phyloP scores from a whole-genome alignment of 2,888 invertebrate species.

The Prosapia bicincta region DNA sequence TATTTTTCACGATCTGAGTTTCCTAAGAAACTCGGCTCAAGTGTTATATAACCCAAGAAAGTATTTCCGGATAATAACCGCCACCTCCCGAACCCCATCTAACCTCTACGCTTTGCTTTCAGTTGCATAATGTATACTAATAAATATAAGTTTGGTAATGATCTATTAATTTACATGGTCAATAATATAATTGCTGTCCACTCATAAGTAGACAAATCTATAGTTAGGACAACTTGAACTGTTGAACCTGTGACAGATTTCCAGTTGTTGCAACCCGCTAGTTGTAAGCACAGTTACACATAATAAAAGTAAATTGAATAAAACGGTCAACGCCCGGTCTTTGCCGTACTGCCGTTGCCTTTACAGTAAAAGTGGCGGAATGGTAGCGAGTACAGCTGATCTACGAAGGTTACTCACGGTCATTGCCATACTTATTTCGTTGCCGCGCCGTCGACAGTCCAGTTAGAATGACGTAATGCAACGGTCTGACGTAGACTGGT shows the following conservation, averaged over 20 bases:
- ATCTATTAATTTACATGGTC: too few species aligned
- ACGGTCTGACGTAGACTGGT: conserved; percentile 2
- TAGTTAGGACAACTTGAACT: too few species aligned
- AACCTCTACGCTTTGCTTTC: too few species aligned
- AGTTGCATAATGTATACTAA: too few species aligned
- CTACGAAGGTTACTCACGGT: not conserved
- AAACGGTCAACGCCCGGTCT: not conserved
- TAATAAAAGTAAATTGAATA: not conserved
- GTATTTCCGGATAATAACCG: too few species aligned
- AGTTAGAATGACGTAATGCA: not conserved
- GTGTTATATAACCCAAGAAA: too few species aligned
- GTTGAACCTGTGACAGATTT: not conserved
- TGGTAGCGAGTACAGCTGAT: not conserved
- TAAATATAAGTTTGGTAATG: too few species aligned
- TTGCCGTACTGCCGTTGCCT: conserved; percentile 2
- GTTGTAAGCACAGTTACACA: not conserved
- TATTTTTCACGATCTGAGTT: too few species aligned
- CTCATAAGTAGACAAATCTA: too few species aligned
- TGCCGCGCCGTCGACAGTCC: not conserved
- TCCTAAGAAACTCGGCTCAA: too few species aligned
- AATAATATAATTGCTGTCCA: too few species aligned
- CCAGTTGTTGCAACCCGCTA: not conserved
- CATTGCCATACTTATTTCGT: not conserved
- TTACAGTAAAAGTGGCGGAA: not conserved
- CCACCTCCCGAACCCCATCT: too few species aligned